Conservation (phyloP, 2,113 vertebrate species). For the Meles meles region DNA sequence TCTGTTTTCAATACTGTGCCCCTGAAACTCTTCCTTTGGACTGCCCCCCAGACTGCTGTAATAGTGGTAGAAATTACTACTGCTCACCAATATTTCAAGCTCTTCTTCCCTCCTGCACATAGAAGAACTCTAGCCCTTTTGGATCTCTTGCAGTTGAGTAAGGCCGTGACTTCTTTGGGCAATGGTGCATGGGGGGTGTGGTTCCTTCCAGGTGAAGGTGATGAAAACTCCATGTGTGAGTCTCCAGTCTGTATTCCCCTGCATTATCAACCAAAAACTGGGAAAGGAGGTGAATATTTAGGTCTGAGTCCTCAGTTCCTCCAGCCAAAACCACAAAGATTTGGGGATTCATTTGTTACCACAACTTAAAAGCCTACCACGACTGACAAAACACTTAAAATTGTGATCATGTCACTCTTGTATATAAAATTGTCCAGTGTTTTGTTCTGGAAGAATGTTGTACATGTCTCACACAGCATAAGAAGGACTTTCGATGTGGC, state of each 20-base stretch:
- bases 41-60: not conserved
- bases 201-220: not conserved
- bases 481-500: not conserved
- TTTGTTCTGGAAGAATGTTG: not conserved
- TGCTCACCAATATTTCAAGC: not conserved
- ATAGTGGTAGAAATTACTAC: not conserved
- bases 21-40: not conserved
- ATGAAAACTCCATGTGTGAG: not conserved
- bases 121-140: not conserved
- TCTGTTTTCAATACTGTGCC: not conserved
- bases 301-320: not conserved
- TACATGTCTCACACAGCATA: not conserved
- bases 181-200: not conserved
- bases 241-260: not conserved
- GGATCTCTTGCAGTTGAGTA: not conserved
- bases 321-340: not conserved
- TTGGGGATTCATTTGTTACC: not conserved
- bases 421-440: not conserved
- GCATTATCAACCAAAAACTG: not conserved
- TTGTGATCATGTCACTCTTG: not conserved
- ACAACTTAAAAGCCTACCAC: not conserved
- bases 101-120: not conserved
- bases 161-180: not conserved
- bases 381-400: not conserved
- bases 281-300: not conserved